Evolutionary conservation across 2,113 vertebrate genomes (phyloP).

Genomic region (Prolemur simus): DNA sequence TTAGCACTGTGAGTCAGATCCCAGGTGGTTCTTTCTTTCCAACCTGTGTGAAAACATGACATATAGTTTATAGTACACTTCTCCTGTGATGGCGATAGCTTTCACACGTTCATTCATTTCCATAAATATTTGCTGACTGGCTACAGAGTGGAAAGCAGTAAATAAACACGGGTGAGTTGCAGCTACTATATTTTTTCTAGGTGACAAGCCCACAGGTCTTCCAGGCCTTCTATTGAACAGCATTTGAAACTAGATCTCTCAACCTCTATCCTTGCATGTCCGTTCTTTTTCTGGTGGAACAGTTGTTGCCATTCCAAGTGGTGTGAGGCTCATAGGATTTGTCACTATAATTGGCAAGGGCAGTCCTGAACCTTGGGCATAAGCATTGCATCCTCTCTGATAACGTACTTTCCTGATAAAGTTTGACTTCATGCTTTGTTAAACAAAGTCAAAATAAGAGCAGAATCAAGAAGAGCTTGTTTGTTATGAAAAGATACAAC

Average conservation of each 20-base stretch:
- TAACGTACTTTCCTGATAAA: background rate
- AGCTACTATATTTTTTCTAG: background rate
- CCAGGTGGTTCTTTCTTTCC: background rate
- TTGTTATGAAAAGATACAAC: background rate
- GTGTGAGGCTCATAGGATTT: fast-evolving
- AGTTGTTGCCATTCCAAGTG: background rate
- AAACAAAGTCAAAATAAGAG: background rate
- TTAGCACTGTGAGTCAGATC: background rate
- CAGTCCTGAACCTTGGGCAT: background rate
- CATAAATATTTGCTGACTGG: background rate
- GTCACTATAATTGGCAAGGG: background rate
- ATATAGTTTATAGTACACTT: background rate
- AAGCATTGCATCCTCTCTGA: background rate
- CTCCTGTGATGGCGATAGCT: background rate
- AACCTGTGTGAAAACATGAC: background rate
- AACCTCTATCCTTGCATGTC: background rate
- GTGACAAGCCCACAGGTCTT: background rate
- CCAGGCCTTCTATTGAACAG: background rate
- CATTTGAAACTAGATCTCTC: background rate
- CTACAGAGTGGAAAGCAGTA: background rate
- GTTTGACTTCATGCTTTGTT: background rate
- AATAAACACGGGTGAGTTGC: background rate
- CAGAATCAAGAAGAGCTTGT: background rate
- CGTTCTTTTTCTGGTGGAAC: too few species aligned
- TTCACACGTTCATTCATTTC: background rate